Evolutionary conservation across 2,888 invertebrate genomes (phyloP).

Genomic region (Cataglyphis albicans): DNA sequence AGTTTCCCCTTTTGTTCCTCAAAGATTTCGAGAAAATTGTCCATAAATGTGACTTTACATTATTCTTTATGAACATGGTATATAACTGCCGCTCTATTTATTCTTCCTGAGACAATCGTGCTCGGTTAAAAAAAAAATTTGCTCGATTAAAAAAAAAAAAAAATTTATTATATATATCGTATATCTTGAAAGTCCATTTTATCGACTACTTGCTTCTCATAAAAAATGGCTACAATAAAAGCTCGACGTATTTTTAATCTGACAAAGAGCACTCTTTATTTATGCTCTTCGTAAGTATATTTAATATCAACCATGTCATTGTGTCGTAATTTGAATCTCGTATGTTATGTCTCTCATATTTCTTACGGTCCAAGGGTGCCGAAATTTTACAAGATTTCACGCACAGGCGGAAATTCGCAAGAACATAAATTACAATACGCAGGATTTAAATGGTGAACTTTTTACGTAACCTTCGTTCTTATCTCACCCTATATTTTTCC

Average conservation of each 20-base stretch:
- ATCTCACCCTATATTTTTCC: slow-evolving; percentile 20
- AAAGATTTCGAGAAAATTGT: slow-evolving; percentile 54
- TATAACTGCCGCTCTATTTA: slow-evolving; percentile 38
- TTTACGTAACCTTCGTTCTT: background rate
- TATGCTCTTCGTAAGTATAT: background rate
- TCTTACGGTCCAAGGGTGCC: background rate
- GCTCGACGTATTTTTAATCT: background rate
- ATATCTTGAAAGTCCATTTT: background rate
- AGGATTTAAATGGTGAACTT: slow-evolving; percentile 24
- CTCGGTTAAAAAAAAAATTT: slow-evolving; percentile 11
- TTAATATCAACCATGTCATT: background rate
- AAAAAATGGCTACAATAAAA: background rate
- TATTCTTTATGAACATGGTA: background rate
- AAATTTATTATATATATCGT: background rate
- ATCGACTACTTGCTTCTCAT: background rate
- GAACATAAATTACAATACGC: slow-evolving; percentile 29
- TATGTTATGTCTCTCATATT: background rate
- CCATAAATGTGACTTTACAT: slow-evolving; percentile 33
- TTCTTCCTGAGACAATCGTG: background rate
- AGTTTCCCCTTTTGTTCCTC: slow-evolving; percentile 42
- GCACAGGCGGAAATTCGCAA: background rate
- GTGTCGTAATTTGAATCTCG: slow-evolving; percentile 9
- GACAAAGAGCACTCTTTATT: background rate
- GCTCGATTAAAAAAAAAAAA: too few relatives aligned
- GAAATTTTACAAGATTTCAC: background rate